These are phyloP conservation scores for Calephelis nemesis DNA, from an alignment of 1,140 invertebrate species.

Conservation along the genomic window DNA sequence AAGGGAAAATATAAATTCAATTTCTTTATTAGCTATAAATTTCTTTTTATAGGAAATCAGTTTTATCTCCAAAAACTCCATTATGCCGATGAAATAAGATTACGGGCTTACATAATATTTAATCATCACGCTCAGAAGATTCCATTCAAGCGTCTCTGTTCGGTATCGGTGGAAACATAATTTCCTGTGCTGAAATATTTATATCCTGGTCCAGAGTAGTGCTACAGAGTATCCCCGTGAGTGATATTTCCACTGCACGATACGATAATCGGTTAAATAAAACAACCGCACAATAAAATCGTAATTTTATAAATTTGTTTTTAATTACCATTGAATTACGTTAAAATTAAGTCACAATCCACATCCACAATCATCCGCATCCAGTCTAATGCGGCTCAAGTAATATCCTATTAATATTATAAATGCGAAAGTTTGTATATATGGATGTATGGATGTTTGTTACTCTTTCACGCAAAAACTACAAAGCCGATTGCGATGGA, in stretches of 20 bases:
- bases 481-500: too few relatives aligned
- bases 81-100: constrained; percentile 11
- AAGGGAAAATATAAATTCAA: background rate
- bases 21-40: constrained; percentile 1
- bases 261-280: constrained; percentile 27
- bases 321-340: too few relatives aligned
- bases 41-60: constrained; percentile 9
- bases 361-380: too few relatives aligned
- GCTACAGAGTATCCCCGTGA: constrained; percentile 48
- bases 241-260: constrained; percentile 26
- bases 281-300: too few relatives aligned
- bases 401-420: too few relatives aligned
- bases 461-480: too few relatives aligned
- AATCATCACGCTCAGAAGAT: constrained; percentile 25
- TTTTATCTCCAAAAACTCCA: constrained; percentile 14
- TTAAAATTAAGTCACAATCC: too few relatives aligned
- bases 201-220: constrained; percentile 55
- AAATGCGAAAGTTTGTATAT: too few relatives aligned
- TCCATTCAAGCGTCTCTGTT: constrained; percentile 51
- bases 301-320: too few relatives aligned
- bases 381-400: too few relatives aligned
- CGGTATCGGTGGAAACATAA: constrained; percentile 68
- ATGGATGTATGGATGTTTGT: too few relatives aligned
- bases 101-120: constrained; percentile 17
- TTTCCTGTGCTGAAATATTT: constrained; percentile 76